Base-by-base conservation (phyloP, 2,797 vertebrate genomes). In the Syngnathus rostellatus region DNA sequence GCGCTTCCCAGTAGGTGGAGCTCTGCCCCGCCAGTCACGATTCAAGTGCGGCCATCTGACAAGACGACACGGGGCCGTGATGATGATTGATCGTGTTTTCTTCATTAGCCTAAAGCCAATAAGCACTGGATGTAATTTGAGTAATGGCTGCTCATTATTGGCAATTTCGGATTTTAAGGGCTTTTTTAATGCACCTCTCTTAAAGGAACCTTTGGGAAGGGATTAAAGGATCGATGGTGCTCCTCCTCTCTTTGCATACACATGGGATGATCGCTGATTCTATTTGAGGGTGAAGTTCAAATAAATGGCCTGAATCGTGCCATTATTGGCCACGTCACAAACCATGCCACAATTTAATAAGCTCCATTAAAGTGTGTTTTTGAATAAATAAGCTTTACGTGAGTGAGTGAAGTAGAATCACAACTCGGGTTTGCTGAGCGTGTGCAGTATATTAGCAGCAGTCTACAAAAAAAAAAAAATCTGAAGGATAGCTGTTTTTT, bases 31-130 rank as follows among this genome's bases (percentile, higher is more conserved):
- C 90, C 80, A 81, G 85, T 87, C 86, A 83, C 74, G 74, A 82
- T 87, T 77, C 80, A 71, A 80, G 87, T 80, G 88, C 87, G 71
- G 64, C 83, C 72, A 85, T 81, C 82, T 87, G 90, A 93, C 86
- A 90, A 90, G 90, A 93, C 83, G 91, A 94, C 90, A 92, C 92
- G 85, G 82, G 86, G 87, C 87, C 82, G 92, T 96, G 95, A 98
- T 96, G 94, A 94, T 96, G 97, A 98, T 98, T 95, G 95, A 98
- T 98, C 86, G 85, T 95, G 94, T 94, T 95, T 96, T 94, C 94
- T 95, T 97, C 94, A 99, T 97, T 97, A 95, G 92, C 93, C 93
- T 96, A 95, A 95, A 97, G 94, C 93, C 94, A 97, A 97, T 98
- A 95, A 97, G 94, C 91, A 93, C 91, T 93, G 88, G 89, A 91